Base-by-base conservation (phyloP, 2,113 vertebrate genomes). In the Cebidichthys violaceus region DNA sequence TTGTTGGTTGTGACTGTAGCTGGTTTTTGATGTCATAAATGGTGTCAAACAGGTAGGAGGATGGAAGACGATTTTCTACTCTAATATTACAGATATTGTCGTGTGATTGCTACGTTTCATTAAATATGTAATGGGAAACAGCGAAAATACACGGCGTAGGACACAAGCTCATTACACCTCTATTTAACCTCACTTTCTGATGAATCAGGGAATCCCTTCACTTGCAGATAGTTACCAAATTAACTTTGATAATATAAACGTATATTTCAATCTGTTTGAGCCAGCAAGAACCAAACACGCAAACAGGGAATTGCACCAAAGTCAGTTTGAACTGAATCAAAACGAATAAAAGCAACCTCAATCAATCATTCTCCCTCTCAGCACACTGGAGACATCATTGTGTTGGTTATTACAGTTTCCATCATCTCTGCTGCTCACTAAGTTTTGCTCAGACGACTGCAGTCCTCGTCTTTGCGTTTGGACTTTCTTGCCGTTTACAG, bases 401-500 rank as follows among this genome's bases (percentile, higher is more conserved):
- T 55, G 17, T 24, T 1, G 54, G 15, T 70, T 15, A 31, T 50
- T 6, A 35, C 22, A 65, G 24, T 69, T 11, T 1, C 24, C 33
- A 65, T 74, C 47, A 6, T 67, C 60, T 71, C 13, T 75, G 35
- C 20, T 71, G 15, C n/a, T 52, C 24, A 2, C 57, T 54, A 47
- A 52, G 35, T 75, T 75, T 54, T 29, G 9, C 71, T 80, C 17
- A 22, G 69, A 20, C 11, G 14, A 57, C 62, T 64, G 14, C 72
- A 33, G 62, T 22, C 14, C 9, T 55, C 73, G 69, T 37, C 27
- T 66, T 72, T 69, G 29, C 66, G 7, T 65, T 68, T 50, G 4
- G 54, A 74, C 47, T 76, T 85, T 75, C n/a, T 50, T 14, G 13
- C 2, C 61, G 0, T 84, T 86, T 67, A 55, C 35, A 8, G 3